Evolutionary conservation across 2,888 invertebrate species (phyloP).

Genomic region (Tiphia femorata): DNA sequence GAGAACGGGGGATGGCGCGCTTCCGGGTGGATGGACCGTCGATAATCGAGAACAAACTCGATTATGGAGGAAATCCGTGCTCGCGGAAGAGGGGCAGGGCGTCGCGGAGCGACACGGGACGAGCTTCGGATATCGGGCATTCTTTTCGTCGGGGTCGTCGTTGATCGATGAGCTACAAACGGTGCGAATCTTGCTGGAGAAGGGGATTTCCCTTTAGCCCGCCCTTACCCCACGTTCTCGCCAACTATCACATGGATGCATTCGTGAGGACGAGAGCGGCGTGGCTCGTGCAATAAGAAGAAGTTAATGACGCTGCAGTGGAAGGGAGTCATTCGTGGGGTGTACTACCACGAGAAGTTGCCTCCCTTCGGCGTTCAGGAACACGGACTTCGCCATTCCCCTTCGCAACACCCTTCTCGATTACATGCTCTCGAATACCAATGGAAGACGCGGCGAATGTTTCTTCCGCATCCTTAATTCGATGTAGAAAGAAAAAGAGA

Average conservation of each 20-base stretch:
- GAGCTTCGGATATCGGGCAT: slow-evolving; percentile 32
- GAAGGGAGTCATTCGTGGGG: slow-evolving; percentile 55
- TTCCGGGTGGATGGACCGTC: slow-evolving; percentile 21
- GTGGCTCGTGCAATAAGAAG: slow-evolving; percentile 53
- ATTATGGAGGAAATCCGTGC: slow-evolving; percentile 50
- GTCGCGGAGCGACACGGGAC: slow-evolving; percentile 28
- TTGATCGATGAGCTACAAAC: slow-evolving; percentile 56
- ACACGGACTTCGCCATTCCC: no score
- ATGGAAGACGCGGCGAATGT: no score
- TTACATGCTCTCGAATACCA: no score
- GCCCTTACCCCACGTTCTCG: slow-evolving; percentile 24
- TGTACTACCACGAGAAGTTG: no score
- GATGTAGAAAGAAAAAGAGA: no score
- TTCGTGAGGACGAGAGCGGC: slow-evolving; percentile 25
- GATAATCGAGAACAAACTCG: slow-evolving; percentile 51
- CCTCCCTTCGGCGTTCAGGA: no score
- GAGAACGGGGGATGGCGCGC: neutral
- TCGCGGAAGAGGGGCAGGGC: slow-evolving; percentile 17
- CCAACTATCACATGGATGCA: slow-evolving; percentile 32
- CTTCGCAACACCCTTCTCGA: no score
- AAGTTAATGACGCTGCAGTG: slow-evolving; percentile 63
- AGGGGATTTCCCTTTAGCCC: slow-evolving; percentile 34
- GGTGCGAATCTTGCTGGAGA: no score
- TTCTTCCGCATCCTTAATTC: no score
- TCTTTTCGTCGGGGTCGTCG: slow-evolving; percentile 34